Percentiles rank a stretch among this genome's conserved stretches.
Evolutionary conservation across 2,113 vertebrate genomes (phyloP).

Genomic region (Tylochromis polylepis): DNA sequence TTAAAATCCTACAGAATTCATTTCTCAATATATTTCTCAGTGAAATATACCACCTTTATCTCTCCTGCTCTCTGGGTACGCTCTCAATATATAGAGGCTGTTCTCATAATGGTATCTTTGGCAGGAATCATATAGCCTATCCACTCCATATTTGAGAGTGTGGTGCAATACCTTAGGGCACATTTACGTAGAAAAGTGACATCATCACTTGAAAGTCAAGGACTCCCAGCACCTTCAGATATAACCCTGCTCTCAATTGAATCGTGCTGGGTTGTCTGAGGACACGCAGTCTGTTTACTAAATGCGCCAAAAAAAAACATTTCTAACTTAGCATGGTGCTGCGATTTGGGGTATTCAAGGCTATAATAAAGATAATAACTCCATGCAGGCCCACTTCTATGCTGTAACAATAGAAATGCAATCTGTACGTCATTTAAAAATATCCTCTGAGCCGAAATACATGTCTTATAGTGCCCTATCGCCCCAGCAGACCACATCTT

Average conservation of each 20-base stretch:
- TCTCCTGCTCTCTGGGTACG: not conserved
- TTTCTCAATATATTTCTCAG: not conserved
- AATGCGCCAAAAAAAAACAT: not conserved
- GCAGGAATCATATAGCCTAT: not conserved
- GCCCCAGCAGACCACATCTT: not conserved
- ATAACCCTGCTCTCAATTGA: not conserved
- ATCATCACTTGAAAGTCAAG: conserved; percentile 42
- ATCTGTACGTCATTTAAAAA: not conserved
- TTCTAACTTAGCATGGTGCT: conserved; percentile 3
- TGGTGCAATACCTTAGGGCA: not conserved
- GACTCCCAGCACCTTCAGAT: not conserved
- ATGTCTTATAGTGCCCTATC: not conserved
- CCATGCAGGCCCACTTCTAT: not conserved
- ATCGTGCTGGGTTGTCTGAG: not conserved
- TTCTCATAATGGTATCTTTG: not conserved
- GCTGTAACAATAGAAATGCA: not conserved
- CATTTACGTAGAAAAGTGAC: conserved; percentile 20
- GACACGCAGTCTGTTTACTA: not conserved
- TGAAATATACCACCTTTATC: not conserved
- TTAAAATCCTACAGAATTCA: not conserved
- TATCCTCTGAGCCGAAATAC: not conserved
- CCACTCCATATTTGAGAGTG: not conserved
- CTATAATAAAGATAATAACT: not conserved
- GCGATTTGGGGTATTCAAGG: not conserved
- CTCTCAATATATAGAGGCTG: not conserved